phyloP scores from a whole-genome alignment of 2,113 vertebrate genomes.

The Oplegnathus fasciatus region DNA sequence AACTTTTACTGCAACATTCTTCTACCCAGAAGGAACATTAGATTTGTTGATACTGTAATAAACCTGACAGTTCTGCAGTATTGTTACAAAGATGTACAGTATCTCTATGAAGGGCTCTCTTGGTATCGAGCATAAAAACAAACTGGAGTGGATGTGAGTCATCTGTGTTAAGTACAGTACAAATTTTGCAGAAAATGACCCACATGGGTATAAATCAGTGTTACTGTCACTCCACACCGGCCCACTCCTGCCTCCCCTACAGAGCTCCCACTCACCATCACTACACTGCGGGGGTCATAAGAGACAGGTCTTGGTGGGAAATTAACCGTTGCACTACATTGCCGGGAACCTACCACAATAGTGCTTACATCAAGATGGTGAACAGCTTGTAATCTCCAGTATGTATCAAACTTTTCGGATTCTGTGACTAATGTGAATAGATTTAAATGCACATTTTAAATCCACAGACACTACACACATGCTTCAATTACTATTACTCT shows the following conservation, averaged over 20 bases:
- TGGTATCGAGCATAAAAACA: constrained; percentile 66
- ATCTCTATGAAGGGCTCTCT: constrained; percentile 55
- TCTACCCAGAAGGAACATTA: constrained; percentile 14
- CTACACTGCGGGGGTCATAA: constrained; percentile 19
- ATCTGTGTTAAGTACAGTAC: constrained; percentile 59
- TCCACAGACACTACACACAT: neutral
- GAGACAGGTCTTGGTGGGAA: constrained; percentile 26
- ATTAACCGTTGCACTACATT: constrained; percentile 22
- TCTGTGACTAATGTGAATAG: neutral
- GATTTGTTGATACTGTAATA: constrained; percentile 39
- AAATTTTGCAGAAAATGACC: constrained; percentile 59
- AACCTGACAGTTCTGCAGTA: constrained; percentile 25
- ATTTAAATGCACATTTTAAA: neutral
- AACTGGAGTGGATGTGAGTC: constrained; percentile 56
- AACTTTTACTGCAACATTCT: constrained; percentile 20
- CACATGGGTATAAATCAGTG: constrained; percentile 70
- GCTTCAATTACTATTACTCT: neutral
- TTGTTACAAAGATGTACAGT: constrained; percentile 26
- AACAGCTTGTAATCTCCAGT: constrained; percentile 22
- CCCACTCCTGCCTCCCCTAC: constrained; percentile 34
- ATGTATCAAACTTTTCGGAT: neutral
- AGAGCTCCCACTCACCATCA: constrained; percentile 55
- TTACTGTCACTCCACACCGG: constrained; percentile 16
- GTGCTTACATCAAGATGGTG: neutral
- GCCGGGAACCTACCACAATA: neutral